Evolutionary conservation across 2,113 vertebrate genomes (phyloP), one percentile per base, ranked within the genome.

Genomic region (Amblyornis subalaris): DNA sequence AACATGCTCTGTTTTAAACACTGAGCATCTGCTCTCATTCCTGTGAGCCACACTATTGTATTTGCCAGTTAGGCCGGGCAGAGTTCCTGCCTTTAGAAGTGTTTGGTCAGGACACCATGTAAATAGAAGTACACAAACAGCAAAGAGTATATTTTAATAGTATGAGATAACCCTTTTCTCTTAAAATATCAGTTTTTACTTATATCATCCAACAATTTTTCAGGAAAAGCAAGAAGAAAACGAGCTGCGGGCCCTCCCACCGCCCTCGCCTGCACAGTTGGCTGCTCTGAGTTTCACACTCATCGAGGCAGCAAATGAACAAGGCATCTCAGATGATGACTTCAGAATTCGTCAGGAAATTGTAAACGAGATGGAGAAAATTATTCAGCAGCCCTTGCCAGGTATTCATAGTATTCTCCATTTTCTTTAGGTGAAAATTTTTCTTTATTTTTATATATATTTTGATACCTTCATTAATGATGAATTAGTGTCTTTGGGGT

Each of bases 151-250:
- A 0, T 79, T 90, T 42, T 33, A 15, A 2, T 53, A 79, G 40
- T 45, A 45, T n/a, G 36, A 72, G 36, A 70, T 33, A 77, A 76
- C 40, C 10, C 45, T 94, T 86, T 74, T 25, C 26, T 75, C 44
- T 70, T 65, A 31, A 85, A 82, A 77, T 64, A 60, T 0, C 25
- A 13, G 13, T 74, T 93, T 92, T 65, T 51, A 71, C 73, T 85
- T 64, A 23, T 88, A 18, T 80, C 31, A 61, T 88, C 33, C 51
- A 74, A 76, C 61, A 93, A 96, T 93, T 95, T 44, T 54, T 78
- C 91, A 99, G 99, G 99, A 99, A 93, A 99, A 99, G 95, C 99
- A 99, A 91, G 99, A 99, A 96, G 99, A 99, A 97, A 99, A 99
- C 25, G 99, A 99, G 94, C 97, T 99, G 94, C 98, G 99, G 20